Evolutionary conservation across 2,888 invertebrate species (phyloP).

Genomic region (Cheilosia vulpina): DNA sequence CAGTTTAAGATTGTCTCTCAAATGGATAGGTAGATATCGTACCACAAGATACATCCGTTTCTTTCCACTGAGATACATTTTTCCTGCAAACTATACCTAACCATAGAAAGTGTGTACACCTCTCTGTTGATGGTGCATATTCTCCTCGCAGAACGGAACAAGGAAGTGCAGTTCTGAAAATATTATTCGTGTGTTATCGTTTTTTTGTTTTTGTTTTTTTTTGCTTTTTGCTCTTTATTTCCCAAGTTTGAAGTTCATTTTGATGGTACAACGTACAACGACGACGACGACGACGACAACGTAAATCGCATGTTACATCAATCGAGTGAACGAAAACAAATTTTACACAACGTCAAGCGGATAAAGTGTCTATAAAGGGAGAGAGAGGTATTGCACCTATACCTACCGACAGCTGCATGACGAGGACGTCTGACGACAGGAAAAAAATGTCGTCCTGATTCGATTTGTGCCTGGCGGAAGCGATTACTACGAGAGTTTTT

Average conservation of each 20-base stretch:
- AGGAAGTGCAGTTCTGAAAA: constrained; percentile 45
- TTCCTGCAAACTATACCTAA: constrained; percentile 4
- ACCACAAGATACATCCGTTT: constrained; percentile 56
- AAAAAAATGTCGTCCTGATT: constrained; percentile 52
- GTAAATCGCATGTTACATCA: constrained; percentile 46
- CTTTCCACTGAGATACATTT: constrained; percentile 47
- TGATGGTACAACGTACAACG: constrained; percentile 28
- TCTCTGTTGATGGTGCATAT: constrained; percentile 23
- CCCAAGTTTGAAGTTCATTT: constrained; percentile 29
- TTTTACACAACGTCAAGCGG: constrained; percentile 48
- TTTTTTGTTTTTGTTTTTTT: constrained; percentile 14
- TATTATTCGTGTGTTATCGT: background rate
- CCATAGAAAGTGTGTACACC: background rate
- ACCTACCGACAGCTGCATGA: background rate
- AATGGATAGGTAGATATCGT: constrained; percentile 67
- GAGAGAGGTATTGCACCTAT: background rate
- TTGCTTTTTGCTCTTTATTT: background rate
- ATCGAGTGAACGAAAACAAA: constrained; percentile 61
- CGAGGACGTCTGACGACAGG: constrained; percentile 14
- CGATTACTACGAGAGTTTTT: constrained; percentile 46
- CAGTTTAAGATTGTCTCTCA: constrained; percentile 75
- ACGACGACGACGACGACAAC: constrained; percentile 10
- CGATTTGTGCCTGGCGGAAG: constrained; percentile 55
- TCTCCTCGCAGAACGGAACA: constrained; percentile 48
- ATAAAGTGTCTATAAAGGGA: constrained; percentile 46